A percentile compares a stretch with the other conserved stretches of the same genome.
phyloP scores from a whole-genome alignment of 2,797 vertebrate genomes.

The Pipistrellus kuhlii region DNA sequence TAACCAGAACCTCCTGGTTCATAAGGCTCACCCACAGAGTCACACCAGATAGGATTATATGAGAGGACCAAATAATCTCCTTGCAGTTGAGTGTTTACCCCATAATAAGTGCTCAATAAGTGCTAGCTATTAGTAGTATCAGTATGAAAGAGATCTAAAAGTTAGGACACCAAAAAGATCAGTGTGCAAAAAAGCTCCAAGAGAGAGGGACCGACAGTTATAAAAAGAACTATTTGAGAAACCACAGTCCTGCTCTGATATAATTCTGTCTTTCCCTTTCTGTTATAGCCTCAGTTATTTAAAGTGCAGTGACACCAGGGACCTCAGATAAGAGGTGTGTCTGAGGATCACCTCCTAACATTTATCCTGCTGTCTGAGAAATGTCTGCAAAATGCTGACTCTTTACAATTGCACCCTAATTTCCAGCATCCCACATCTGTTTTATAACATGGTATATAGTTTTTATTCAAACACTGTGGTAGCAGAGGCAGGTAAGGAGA shows the following conservation, averaged over 20 bases:
- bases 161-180: constrained; percentile 16
- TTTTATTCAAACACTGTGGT: constrained; percentile 12
- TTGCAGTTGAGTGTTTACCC: constrained; percentile 47
- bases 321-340: neutral
- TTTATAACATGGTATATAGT: neutral
- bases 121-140: neutral
- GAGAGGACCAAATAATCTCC: neutral
- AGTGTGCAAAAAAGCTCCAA: neutral
- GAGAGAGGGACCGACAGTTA: neutral
- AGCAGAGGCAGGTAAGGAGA: neutral
- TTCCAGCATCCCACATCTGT: neutral
- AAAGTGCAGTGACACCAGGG: constrained; percentile 58
- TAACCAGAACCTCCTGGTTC: too few species aligned
- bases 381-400: neutral
- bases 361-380: neutral
- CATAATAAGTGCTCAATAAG: neutral
- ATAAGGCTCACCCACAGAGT: too few species aligned
- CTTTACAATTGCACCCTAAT: neutral
- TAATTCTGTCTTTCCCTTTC: neutral
- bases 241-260: neutral
- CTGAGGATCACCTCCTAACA: constrained; percentile 8
- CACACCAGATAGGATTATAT: too few species aligned
- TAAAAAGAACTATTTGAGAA: constrained; percentile 16
- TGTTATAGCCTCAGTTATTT: constrained; percentile 37
- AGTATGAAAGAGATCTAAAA: neutral